Evolutionary conservation across 2,113 vertebrate species (phyloP).

Genomic region (Ictalurus furcatus): DNA sequence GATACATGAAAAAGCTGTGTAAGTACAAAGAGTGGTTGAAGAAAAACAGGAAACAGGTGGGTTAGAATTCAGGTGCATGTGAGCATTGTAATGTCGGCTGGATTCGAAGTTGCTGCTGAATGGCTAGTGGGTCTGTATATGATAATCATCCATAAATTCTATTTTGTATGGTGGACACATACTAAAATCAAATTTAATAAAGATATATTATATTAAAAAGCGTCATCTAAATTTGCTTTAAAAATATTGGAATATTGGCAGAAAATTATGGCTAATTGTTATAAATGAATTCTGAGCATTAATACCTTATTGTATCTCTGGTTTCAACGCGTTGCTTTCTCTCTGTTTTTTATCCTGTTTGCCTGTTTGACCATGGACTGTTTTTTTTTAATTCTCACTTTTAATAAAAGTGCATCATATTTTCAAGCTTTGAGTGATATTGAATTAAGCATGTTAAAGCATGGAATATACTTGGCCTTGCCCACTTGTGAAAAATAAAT

Average conservation of each 20-base stretch:
- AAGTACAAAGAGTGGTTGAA: neutral
- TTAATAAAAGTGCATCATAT: neutral
- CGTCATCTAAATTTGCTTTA: neutral
- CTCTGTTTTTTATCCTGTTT: too few species aligned
- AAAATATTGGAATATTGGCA: neutral
- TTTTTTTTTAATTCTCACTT: neutral
- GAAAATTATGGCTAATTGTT: too few species aligned
- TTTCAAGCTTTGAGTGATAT: neutral
- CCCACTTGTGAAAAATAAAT: neutral
- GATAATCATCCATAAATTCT: neutral
- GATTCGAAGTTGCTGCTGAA: neutral
- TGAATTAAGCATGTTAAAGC: neutral
- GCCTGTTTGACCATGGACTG: neutral
- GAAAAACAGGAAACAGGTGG: conserved; percentile 1
- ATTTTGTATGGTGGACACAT: too few species aligned
- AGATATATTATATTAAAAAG: too few species aligned
- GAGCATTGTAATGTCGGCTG: neutral
- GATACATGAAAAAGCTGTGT: neutral
- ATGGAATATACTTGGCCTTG: neutral
- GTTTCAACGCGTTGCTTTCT: too few species aligned
- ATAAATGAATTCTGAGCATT: too few species aligned
- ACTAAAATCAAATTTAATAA: too few species aligned
- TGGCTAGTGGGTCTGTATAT: too few species aligned
- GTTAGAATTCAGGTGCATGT: neutral
- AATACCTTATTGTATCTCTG: too few species aligned